Base-by-base conservation (phyloP, 2,797 vertebrate species). In the Epinephelus coioides region DNA sequence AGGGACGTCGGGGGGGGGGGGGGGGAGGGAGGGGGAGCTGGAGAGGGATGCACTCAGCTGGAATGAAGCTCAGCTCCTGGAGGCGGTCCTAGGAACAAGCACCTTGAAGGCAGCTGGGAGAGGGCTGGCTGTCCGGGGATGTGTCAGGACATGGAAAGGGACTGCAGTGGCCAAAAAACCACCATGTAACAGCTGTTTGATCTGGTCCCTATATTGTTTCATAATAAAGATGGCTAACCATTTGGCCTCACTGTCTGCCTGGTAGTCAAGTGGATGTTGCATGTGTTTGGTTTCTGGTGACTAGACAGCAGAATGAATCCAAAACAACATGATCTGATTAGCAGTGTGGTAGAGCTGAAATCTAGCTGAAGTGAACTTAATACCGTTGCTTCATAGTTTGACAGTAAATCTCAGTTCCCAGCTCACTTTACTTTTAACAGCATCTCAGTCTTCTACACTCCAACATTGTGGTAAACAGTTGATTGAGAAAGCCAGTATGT, bases 221-320 rank as follows among this genome's bases (percentile, higher is more conserved):
- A 88, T 94, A 92, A 94, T 95, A 94, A 96, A 94, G 90, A 90
- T 91, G 91, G 89, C 89, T 92, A 89, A 94, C 81, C 80, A 88
- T 93, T 91, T 89, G 84, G 93, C 91, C 92, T 92, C 87, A 89
- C 79, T 89, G 88, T 91, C 75, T 89, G 81, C 54, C 82, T 89
- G 80, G 9, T 80, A 46, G 69, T 85, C 64, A 19, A 74, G 38
- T 86, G 70, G 38, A 77, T 80, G 62, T 69, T 75, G 38, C 46
- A 43, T 34, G 1, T 43, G 12, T 78, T 69, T 73, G 27, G 5
- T 23, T 71, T 68, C 38, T 78, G 27, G 21, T 53, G 14, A 70
- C 15, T 14, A 11, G 3, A 15, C 27, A 27, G 18, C 15, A 44
- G 11, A 69, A 60, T 15, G 5, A 14, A 53, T n/a, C 17, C 17